Evolutionary conservation across 2,113 vertebrate genomes (phyloP), one percentile per base, ranked within the genome.

Genomic region (Oryzias javanicus): DNA sequence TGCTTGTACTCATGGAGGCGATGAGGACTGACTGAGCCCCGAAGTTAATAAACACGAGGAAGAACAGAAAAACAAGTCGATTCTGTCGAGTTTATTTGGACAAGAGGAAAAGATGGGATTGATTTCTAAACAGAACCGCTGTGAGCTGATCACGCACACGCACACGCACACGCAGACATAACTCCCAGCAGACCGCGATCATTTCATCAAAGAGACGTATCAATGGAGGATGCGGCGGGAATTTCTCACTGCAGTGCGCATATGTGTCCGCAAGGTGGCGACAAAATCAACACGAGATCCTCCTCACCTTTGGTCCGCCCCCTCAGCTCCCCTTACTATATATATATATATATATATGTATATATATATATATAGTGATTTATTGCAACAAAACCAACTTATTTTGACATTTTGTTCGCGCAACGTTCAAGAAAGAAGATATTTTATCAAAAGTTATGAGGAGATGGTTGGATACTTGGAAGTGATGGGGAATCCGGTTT

Each of bases 201-300:
- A 44, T 44, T 72, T 74, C 81, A 44, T 74, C 66, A 79, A 76
- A 60, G 48, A 73, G 63, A 76, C 82, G 71, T 24, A 79, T 67
- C 85, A 85, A 57, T 62, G 64, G 41, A 48, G 62, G 55, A 60
- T 35, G 6, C 64, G 59, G 58, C 50, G 50, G 22, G 35, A 13
- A 54, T 45, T 59, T 52, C 27, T 64, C 45, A 1, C n/a, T 62
- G 82, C 5, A 51, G 55, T 69, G 55, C 66, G 3, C 27, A 50
- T n/a, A 60, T 41, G 52, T 69, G 61, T 62, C 76, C 86, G 55
- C 82, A 35, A 70, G 76, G 85, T 86, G 85, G 85, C 85, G 86
- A 79, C 89, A 88, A 76, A 89, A 76, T 61, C 75, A 75, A 56
- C 42, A 49, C 25, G 17, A 61, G 25, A 60, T 27, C 58, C 19